Evolutionary conservation across 2,113 vertebrate species (phyloP).

Genomic region (Terrapene triunguis): DNA sequence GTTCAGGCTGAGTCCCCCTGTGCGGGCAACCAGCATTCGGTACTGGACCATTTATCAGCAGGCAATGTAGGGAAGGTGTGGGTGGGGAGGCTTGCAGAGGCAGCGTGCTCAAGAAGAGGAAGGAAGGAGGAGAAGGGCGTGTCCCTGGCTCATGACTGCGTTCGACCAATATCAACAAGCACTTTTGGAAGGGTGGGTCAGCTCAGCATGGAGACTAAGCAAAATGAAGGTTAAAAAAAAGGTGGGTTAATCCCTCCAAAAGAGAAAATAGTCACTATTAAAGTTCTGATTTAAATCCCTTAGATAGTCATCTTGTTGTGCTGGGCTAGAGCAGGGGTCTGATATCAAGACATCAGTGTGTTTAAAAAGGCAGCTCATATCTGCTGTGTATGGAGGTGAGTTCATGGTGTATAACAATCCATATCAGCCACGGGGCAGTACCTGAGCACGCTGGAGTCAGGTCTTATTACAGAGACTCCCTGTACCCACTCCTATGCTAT

Average conservation of each 20-base stretch:
- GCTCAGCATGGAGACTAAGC: background rate
- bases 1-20: background rate
- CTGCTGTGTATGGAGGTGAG: background rate
- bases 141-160: background rate
- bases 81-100: background rate
- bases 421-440: rapidly evolving
- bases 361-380: background rate
- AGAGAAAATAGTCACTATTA: background rate
- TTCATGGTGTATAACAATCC: background rate
- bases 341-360: background rate
- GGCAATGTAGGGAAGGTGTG: rapidly evolving
- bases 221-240: background rate
- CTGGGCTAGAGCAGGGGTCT: background rate
- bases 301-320: background rate
- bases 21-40: background rate
- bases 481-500: background rate
- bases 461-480: rapidly evolving
- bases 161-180: background rate
- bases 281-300: background rate
- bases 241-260: background rate
- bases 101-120: background rate
- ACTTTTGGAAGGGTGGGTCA: background rate
- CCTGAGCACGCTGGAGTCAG: background rate
- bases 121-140: background rate
- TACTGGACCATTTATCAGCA: background rate